These are phyloP conservation scores for Leucophora obtusa DNA, from an alignment of 2,888 invertebrate genomes.

Conservation along the genomic window DNA sequence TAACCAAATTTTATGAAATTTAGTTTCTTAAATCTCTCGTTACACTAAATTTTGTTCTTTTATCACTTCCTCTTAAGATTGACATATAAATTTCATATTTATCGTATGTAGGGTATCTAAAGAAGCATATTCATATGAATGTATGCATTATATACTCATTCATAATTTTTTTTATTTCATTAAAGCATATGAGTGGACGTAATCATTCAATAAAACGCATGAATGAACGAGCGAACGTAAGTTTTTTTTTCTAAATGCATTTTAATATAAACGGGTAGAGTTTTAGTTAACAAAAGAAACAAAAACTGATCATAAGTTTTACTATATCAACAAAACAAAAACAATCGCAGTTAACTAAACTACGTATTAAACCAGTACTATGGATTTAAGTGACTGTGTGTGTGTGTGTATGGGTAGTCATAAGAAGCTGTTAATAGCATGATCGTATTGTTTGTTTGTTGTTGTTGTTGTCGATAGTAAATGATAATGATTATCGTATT, in stretches of 20 bases:
- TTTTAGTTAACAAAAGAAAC: background rate
- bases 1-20: no score
- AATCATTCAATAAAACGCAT: slow-evolving; percentile 62
- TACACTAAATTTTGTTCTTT: background rate
- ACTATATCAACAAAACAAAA: background rate
- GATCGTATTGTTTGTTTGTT: slow-evolving; percentile 3
- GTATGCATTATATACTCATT: slow-evolving; percentile 31
- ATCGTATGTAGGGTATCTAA: background rate
- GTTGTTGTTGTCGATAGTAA: background rate
- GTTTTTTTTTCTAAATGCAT: slow-evolving; percentile 20
- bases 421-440: background rate
- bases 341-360: background rate
- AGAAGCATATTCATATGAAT: background rate
- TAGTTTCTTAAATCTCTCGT: no score
- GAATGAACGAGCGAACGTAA: slow-evolving; percentile 40
- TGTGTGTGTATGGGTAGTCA: background rate
- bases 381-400: background rate
- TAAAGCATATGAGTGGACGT: slow-evolving; percentile 52
- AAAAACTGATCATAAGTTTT: slow-evolving; percentile 1
- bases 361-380: background rate
- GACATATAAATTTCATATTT: background rate
- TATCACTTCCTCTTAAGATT: background rate
- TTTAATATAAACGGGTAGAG: slow-evolving; percentile 28
- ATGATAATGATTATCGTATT: slow-evolving; percentile 21
- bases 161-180: slow-evolving; percentile 21